Percentiles rank a stretch among this genome's conserved stretches.
phyloP scores from a whole-genome alignment of 92 coral and sea anemone species.

The Diadumene lineata region DNA sequence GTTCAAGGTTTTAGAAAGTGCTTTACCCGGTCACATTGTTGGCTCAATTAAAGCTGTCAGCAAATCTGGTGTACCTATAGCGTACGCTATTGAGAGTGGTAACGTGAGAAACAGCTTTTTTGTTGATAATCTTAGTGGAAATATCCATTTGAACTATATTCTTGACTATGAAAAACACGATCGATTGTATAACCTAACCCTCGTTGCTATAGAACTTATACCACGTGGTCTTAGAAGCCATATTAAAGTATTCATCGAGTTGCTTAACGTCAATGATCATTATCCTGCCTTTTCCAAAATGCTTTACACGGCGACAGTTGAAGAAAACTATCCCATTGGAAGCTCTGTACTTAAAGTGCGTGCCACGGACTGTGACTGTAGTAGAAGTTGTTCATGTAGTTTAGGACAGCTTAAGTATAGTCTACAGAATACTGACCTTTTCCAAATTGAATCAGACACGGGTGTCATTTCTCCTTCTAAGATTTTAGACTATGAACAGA shows the following conservation, averaged over 20 bases:
- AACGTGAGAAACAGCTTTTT: constrained; percentile 50
- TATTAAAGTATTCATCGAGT: constrained; percentile 47
- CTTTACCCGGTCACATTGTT: constrained; percentile 56
- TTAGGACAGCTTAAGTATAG: constrained; percentile 62
- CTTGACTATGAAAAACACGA: constrained; percentile 69
- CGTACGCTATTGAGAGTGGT: constrained; percentile 62
- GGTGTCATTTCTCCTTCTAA: constrained; percentile 68
- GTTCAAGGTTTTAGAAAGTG: constrained; percentile 56
- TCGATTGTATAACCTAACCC: constrained; percentile 42
- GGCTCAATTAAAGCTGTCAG: constrained; percentile 73
- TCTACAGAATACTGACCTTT: constrained; percentile 46
- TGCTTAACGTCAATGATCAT: constrained; percentile 67
- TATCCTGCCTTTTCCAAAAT: constrained; percentile 64
- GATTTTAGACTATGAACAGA: constrained; percentile 59
- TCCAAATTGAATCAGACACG: constrained; percentile 56
- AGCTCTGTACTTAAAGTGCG: constrained; percentile 64
- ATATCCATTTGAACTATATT: constrained; percentile 61
- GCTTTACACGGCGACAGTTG: constrained; percentile 52
- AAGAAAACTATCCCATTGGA: constrained; percentile 62
- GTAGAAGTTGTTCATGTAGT: constrained; percentile 58
- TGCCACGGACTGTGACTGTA: constrained; percentile 91
- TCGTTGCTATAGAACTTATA: constrained; percentile 60
- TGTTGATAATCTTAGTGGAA: constrained; percentile 48
- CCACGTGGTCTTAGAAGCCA: constrained; percentile 54
- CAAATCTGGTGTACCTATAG: constrained; percentile 65